Conservation (phyloP, 37 sponge, comb jelly and placozoan genomes). For the Axinella damicornis region DNA sequence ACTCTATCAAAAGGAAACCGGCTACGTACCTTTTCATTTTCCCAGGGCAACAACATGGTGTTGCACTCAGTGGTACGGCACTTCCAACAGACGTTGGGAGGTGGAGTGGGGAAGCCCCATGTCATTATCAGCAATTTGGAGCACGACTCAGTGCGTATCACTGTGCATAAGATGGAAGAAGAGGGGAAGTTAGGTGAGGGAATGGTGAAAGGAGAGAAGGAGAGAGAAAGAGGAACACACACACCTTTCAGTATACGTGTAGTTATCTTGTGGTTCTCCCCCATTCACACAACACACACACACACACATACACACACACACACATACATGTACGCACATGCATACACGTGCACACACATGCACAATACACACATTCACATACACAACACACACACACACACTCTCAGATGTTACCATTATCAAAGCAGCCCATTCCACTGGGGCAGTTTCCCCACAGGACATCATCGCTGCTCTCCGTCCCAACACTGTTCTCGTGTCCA, state of each 20-base stretch:
- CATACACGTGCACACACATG: too few species aligned
- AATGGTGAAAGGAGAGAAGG: not conserved
- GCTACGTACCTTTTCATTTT: not conserved
- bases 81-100: not conserved
- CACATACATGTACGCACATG: too few species aligned
- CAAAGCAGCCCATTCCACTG: slow-evolving; percentile 23
- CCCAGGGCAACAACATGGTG: slow-evolving; percentile 67
- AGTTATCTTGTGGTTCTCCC: not conserved
- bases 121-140: slow-evolving; percentile 82
- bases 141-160: slow-evolving; percentile 76
- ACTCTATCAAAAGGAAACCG: not conserved
- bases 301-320: too few species aligned
- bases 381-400: too few species aligned
- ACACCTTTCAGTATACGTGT: too few species aligned
- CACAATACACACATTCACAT: not conserved
- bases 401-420: slow-evolving; percentile 49
- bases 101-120: slow-evolving; percentile 45
- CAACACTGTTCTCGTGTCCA: slow-evolving; percentile 70
- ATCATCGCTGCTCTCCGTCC: slow-evolving; percentile 63
- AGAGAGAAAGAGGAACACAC: not conserved
- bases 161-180: slow-evolving; percentile 42
- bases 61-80: slow-evolving; percentile 35
- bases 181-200: slow-evolving; percentile 61
- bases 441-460: slow-evolving; percentile 49
- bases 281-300: too few species aligned